phyloP scores from a whole-genome alignment of 2,113 vertebrate species.

The Chroicocephalus ridibundus region DNA sequence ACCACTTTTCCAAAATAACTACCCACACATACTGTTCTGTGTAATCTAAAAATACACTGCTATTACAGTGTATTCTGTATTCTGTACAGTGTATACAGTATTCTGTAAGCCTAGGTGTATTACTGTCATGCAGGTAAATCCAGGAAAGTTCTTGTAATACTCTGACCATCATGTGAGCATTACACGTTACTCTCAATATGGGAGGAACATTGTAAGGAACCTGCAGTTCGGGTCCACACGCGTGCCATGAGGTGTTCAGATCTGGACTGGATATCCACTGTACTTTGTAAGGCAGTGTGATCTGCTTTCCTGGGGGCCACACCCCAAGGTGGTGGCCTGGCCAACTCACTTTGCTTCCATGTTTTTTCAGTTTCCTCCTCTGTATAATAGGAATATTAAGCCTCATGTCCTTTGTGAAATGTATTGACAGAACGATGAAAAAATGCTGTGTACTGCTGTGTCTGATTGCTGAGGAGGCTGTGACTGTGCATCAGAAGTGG shows the following conservation, averaged over 20 bases:
- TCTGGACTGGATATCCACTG: accelerated
- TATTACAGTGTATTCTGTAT: not conserved
- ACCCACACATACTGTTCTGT: not conserved
- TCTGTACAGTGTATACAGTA: not conserved
- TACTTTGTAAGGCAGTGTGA: not conserved
- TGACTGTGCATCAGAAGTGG: not conserved
- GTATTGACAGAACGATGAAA: not conserved
- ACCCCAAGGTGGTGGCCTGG: not conserved
- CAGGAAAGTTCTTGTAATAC: not conserved
- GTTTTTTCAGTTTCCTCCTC: not conserved
- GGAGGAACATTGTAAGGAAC: not conserved
- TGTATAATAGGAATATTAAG: not conserved
- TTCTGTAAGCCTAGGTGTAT: not conserved
- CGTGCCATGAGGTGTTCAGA: not conserved
- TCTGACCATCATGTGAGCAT: not conserved
- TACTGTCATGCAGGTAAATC: not conserved
- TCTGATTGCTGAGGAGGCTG: not conserved
- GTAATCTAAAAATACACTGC: not conserved
- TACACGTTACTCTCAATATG: not conserved
- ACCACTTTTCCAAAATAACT: not conserved
- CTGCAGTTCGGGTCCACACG: not conserved
- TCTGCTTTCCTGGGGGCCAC: not conserved
- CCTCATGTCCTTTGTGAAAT: not conserved
- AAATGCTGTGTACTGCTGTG: not conserved
- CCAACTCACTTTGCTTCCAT: not conserved